A percentile compares a stretch with the other conserved stretches of the same genome.
Evolutionary conservation across 2,888 invertebrate species (phyloP).

Genomic region (Zonitis immaculata): DNA sequence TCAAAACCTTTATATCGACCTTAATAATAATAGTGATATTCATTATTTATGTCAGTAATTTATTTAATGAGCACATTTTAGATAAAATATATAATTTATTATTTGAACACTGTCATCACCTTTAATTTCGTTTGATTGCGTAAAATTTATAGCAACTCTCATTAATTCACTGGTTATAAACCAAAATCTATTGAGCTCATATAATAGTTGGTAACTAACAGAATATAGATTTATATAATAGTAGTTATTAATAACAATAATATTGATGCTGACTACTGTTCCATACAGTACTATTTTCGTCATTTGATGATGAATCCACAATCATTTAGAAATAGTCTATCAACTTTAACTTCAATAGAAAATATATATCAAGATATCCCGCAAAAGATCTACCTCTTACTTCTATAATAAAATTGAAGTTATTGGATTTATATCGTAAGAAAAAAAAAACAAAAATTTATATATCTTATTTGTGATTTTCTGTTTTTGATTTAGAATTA

Average conservation of each 20-base stretch:
- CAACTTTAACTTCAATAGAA: neutral
- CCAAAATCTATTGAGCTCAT: neutral
- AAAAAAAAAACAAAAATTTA: no score
- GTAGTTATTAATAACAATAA: constrained; percentile 1
- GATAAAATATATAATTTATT: neutral
- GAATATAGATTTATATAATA: neutral
- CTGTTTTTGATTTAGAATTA: no score
- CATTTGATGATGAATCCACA: neutral
- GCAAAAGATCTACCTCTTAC: neutral
- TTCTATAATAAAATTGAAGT: neutral
- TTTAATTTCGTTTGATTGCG: neutral
- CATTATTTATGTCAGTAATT: no score
- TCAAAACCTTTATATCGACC: no score
- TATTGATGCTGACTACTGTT: neutral
- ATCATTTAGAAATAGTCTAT: neutral
- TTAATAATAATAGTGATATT: no score
- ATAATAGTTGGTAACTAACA: neutral
- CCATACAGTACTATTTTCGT: neutral
- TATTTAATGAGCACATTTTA: no score
- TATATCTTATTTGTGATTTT: no score
- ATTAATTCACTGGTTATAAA: neutral
- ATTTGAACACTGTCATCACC: neutral
- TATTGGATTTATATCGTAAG: neutral
- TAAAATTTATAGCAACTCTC: neutral
- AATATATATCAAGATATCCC: neutral